phyloP scores from a whole-genome alignment of 2,113 vertebrate species.

The Brachionichthys hirsutus region DNA sequence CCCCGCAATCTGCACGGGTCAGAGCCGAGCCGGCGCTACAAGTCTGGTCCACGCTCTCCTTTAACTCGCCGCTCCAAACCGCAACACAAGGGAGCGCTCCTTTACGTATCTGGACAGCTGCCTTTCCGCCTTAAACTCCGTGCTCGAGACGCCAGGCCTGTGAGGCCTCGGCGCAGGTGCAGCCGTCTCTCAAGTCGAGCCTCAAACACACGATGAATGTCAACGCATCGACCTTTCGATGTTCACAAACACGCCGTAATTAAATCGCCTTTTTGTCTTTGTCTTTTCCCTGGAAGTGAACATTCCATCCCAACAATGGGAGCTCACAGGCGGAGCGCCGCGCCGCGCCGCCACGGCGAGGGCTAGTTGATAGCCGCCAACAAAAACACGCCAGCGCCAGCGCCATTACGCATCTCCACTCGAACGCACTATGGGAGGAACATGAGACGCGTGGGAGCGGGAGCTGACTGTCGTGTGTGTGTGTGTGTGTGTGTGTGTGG shows the following conservation, averaged over 20 bases:
- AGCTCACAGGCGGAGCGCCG: constrained; percentile 39
- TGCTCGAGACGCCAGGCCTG: constrained; percentile 6
- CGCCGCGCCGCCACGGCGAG: constrained; percentile 37
- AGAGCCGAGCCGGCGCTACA: constrained; percentile 62
- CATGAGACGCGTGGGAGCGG: constrained; percentile 74
- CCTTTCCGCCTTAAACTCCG: constrained; percentile 29
- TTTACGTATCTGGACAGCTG: constrained; percentile 14
- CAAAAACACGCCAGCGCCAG: constrained; percentile 63
- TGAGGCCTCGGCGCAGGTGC: constrained; percentile 40
- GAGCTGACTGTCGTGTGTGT: constrained; percentile 46
- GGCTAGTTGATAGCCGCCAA: constrained; percentile 57
- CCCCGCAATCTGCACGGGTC: constrained; percentile 74
- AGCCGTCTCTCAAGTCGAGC: constrained; percentile 28
- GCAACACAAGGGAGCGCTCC: constrained; percentile 37
- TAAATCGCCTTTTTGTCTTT: too few relatives aligned
- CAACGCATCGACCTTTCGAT: constrained; percentile 6
- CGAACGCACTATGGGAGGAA: constrained; percentile 67
- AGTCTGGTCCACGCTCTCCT: constrained; percentile 69
- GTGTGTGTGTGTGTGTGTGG: constrained; percentile 41
- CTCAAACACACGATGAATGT: constrained; percentile 9
- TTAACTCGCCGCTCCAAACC: constrained; percentile 62
- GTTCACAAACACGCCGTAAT: too few relatives aligned
- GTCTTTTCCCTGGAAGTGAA: background rate
- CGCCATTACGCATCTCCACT: constrained; percentile 61
- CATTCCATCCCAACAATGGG: constrained; percentile 16